phyloP scores from a whole-genome alignment of 2,888 invertebrate genomes.

The Phania funesta region DNA sequence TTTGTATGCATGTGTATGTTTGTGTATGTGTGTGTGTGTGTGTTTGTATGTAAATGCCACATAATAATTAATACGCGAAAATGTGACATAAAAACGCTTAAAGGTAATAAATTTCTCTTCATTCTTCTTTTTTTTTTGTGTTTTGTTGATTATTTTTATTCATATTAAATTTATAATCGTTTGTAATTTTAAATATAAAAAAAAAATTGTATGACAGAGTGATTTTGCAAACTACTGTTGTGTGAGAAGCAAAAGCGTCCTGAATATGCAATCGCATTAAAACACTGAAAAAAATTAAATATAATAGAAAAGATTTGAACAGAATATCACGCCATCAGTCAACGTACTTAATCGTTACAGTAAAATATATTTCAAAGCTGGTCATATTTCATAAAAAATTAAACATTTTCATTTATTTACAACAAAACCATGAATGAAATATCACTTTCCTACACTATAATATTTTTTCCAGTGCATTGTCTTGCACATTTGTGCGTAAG shows the following conservation, averaged over 20 bases:
- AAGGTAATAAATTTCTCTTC: constrained; percentile 69
- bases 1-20: too few relatives aligned
- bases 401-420: background rate
- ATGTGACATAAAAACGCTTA: constrained; percentile 76
- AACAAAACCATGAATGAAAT: too few relatives aligned
- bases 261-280: background rate
- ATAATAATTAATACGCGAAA: constrained; percentile 78
- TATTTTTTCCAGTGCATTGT: constrained; percentile 37
- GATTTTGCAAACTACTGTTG: constrained; percentile 56
- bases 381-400: too few relatives aligned
- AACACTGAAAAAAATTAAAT: constrained; percentile 5
- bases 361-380: too few relatives aligned
- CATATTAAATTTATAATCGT: constrained; percentile 62
- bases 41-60: constrained; percentile 65
- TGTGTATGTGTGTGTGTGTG: too few relatives aligned
- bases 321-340: background rate
- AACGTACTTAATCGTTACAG: background rate
- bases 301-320: background rate
- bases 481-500: constrained; percentile 58
- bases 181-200: constrained; percentile 37
- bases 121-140: background rate
- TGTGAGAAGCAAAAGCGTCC: background rate
- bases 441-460: background rate
- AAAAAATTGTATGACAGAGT: constrained; percentile 24
- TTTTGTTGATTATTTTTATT: constrained; percentile 26